phyloP scores from a whole-genome alignment of 2,113 vertebrate genomes.

The Eudorcas thomsonii region DNA sequence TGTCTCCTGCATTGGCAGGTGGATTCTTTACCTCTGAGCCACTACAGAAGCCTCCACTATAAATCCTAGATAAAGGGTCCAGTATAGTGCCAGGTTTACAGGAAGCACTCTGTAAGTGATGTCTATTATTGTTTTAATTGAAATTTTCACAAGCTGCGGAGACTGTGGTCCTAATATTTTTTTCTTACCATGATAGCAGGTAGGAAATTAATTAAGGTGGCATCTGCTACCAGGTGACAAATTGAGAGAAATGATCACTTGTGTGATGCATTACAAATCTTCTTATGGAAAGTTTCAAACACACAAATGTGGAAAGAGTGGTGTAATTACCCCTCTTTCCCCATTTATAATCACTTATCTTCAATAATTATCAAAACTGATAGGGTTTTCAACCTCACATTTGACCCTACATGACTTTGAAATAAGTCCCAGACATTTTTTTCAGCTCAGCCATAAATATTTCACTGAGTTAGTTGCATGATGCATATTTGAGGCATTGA shows the following conservation, averaged over 20 bases:
- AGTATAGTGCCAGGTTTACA: not conserved
- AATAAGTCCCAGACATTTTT: not conserved
- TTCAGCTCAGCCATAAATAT: not conserved
- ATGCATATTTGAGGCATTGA: not conserved
- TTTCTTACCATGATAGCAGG: not conserved
- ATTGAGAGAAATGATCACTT: not conserved
- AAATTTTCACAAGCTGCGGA: not conserved
- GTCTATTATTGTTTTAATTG: not conserved
- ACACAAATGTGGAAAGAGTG: not conserved
- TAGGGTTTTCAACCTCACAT: not conserved
- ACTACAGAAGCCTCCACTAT: not conserved
- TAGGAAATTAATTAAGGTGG: constrained; percentile 12
- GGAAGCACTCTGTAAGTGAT: not conserved
- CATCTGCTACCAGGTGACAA: not conserved
- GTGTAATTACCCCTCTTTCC: not conserved
- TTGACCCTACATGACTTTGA: not conserved
- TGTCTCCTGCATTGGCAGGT: not conserved
- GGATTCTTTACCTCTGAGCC: not conserved
- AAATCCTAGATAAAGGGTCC: not conserved
- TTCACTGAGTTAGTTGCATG: not conserved
- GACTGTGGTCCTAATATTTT: not conserved
- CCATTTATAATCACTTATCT: not conserved
- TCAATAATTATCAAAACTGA: not conserved
- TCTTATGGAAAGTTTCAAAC: not conserved
- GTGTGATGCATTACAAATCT: not conserved